phyloP scores from a whole-genome alignment of 2,888 invertebrate species.

The Nymphalis urticae region DNA sequence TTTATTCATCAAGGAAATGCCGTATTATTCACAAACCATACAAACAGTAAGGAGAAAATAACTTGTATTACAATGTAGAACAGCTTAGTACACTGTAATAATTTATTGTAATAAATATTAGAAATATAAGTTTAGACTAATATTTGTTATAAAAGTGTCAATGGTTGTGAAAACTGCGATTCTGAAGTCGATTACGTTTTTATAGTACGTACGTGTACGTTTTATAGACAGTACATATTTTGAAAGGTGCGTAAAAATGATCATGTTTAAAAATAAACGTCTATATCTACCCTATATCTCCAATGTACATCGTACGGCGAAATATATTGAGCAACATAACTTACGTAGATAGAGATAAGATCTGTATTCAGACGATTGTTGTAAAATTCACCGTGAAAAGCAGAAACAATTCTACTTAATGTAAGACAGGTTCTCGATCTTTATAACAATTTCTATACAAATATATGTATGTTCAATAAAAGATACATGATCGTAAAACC shows the following conservation, averaged over 20 bases:
- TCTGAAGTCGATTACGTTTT: not conserved
- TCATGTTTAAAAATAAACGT: constrained; percentile 13
- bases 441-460: constrained; percentile 9
- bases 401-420: constrained; percentile 17
- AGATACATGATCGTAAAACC: too few species aligned
- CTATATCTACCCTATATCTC: constrained; percentile 24
- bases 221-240: not conserved
- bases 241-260: not conserved
- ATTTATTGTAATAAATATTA: too few species aligned
- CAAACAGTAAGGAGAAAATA: too few species aligned
- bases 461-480: not conserved
- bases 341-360: constrained; percentile 31
- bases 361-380: constrained; percentile 28
- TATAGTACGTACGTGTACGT: too few species aligned
- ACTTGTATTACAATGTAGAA: too few species aligned
- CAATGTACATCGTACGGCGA: constrained; percentile 21
- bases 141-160: too few species aligned
- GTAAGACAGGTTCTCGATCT: constrained; percentile 2
- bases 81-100: too few species aligned
- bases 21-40: too few species aligned
- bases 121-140: too few species aligned
- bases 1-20: too few species aligned
- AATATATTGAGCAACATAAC: constrained; percentile 33
- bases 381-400: constrained; percentile 21
- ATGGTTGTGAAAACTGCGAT: not conserved